phyloP scores from a whole-genome alignment of 2,888 invertebrate species.

The Saturnia pavonia region DNA sequence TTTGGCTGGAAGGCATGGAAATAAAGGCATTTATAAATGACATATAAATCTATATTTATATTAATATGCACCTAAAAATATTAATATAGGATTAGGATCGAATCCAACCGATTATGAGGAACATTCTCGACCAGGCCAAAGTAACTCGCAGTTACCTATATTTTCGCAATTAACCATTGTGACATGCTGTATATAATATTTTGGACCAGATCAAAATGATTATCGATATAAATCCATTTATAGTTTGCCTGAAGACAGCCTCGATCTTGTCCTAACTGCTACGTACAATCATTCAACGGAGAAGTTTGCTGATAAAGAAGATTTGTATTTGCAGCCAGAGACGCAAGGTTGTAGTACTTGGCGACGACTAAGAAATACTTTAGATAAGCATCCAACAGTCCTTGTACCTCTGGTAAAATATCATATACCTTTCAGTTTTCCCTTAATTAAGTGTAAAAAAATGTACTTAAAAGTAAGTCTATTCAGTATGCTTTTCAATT shows the following conservation, averaged over 20 bases:
- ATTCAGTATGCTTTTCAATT: too few relatives aligned
- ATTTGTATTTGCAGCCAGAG: conserved; percentile 86
- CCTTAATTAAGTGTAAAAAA: not conserved
- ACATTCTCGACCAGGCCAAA: too few relatives aligned
- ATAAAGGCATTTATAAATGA: too few relatives aligned
- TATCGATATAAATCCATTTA: not conserved
- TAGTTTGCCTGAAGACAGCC: conserved; percentile 84
- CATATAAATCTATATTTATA: too few relatives aligned
- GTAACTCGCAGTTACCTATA: too few relatives aligned
- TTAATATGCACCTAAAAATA: too few relatives aligned
- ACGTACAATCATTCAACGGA: conserved; percentile 86
- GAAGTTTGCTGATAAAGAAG: conserved; percentile 83
- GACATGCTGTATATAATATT: not conserved
- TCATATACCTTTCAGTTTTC: not conserved
- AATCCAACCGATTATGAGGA: too few relatives aligned
- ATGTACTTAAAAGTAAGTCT: too few relatives aligned
- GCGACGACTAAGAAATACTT: conserved; percentile 85
- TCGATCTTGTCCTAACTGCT: conserved; percentile 85
- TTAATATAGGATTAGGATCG: too few relatives aligned
- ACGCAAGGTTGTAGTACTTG: conserved; percentile 84
- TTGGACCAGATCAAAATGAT: not conserved
- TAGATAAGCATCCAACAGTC: conserved; percentile 66
- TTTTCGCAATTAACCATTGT: not conserved
- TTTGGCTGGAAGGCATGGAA: too few relatives aligned
- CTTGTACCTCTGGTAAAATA: conserved; percentile 73